Evolutionary conservation across 2,113 vertebrate species (phyloP).

Genomic region (Clupea harengus): DNA sequence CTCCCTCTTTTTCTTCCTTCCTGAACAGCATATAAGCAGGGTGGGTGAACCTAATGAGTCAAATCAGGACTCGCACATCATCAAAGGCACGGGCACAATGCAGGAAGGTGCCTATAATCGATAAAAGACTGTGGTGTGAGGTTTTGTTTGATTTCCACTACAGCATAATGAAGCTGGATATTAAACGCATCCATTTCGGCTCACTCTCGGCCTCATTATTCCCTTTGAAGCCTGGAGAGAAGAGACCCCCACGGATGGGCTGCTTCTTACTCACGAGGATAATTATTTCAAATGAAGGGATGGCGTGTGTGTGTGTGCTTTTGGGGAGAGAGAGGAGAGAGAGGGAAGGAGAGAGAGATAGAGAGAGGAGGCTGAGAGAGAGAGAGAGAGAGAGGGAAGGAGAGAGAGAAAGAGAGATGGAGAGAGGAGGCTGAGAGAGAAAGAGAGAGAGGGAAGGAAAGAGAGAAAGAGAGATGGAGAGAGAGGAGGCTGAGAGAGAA

Average conservation of each 20-base stretch:
- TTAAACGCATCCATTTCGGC: constrained; percentile 37
- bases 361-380: constrained; percentile 26
- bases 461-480: constrained; percentile 16
- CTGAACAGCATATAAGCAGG: too few species aligned
- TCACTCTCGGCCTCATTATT: constrained; percentile 39
- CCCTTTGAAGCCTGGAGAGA: constrained; percentile 41
- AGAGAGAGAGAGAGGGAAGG: constrained; percentile 7
- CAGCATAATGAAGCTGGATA: constrained; percentile 33
- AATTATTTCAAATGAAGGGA: constrained; percentile 45
- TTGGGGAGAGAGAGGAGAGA: too few species aligned
- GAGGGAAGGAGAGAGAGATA: too few species aligned
- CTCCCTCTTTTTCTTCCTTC: neutral
- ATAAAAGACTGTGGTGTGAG: neutral
- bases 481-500: constrained; percentile 11
- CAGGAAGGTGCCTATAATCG: too few species aligned
- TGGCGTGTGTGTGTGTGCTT: neutral
- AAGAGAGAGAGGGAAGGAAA: too few species aligned
- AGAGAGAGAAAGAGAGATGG: neutral
- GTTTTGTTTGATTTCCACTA: constrained; percentile 31
- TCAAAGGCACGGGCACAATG: too few species aligned
- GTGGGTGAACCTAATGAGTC: constrained; percentile 2
- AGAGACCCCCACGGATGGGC: constrained; percentile 30
- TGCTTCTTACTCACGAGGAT: constrained; percentile 35
- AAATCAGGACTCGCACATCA: constrained; percentile 9
- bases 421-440: too few species aligned